A percentile compares a stretch with the other conserved stretches of the same genome.
phyloP scores from a whole-genome alignment of 1,140 invertebrate genomes.

The Mycetomoellerius zeteki region DNA sequence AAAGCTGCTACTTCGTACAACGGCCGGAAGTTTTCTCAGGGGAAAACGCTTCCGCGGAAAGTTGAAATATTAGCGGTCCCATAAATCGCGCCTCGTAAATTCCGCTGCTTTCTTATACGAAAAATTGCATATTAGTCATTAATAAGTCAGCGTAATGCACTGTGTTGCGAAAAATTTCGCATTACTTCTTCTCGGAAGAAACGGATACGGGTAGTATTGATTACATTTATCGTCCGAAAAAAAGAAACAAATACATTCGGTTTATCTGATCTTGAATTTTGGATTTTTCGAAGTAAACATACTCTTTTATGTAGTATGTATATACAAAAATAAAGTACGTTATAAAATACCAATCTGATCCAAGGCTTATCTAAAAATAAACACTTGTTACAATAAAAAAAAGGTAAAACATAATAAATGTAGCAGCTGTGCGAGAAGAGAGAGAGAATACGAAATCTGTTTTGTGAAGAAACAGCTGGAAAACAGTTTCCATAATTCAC shows the following conservation, averaged over 20 bases:
- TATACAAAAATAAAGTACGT: slow-evolving; percentile 36
- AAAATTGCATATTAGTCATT: slow-evolving; percentile 38
- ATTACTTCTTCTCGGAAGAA: slow-evolving; percentile 4
- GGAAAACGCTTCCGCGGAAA: slow-evolving; percentile 41
- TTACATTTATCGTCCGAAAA: slow-evolving; percentile 19
- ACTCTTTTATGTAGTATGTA: neutral
- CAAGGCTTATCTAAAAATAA: slow-evolving; percentile 51
- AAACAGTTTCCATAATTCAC: neutral
- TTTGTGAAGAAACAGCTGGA: slow-evolving; percentile 13
- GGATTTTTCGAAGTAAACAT: neutral
- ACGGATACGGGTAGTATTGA: neutral
- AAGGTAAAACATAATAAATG: neutral
- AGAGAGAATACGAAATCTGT: neutral
- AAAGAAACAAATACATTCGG: neutral
- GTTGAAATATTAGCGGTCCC: slow-evolving; percentile 47
- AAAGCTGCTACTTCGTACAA: slow-evolving; percentile 56
- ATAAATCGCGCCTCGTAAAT: slow-evolving; percentile 48
- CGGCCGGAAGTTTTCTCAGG: slow-evolving; percentile 39
- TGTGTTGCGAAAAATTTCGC: neutral
- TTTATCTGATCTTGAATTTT: neutral
- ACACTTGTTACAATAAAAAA: neutral
- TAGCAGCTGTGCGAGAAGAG: neutral
- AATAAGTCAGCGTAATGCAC: slow-evolving; percentile 26
- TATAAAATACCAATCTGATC: slow-evolving; percentile 39
- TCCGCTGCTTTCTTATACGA: slow-evolving; percentile 30